A percentile compares a stretch with the other conserved stretches of the same genome.
phyloP scores from a whole-genome alignment of 2,797 vertebrate genomes.

The Gadopsis marmoratus region DNA sequence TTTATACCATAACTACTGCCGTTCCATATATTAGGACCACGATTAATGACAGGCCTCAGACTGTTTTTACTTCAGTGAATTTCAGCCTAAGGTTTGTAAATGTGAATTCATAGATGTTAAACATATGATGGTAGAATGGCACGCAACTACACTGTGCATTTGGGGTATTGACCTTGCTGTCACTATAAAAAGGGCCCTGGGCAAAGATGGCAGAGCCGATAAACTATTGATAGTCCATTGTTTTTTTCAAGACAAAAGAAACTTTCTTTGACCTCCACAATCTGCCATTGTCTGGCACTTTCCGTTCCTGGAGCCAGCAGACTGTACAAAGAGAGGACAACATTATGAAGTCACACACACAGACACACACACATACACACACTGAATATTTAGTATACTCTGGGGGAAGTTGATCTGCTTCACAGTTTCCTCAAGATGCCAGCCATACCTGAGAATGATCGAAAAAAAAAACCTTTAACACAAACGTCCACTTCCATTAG shows the following conservation, averaged over 20 bases:
- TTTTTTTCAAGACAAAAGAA: constrained; percentile 64
- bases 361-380: constrained; percentile 32
- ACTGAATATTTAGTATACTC: constrained; percentile 30
- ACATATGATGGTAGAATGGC: not conserved
- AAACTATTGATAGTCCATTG: constrained; percentile 66
- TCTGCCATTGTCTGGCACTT: constrained; percentile 68
- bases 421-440: constrained; percentile 43
- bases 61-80: not conserved
- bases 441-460: constrained; percentile 25
- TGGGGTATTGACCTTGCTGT: constrained; percentile 32
- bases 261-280: constrained; percentile 69
- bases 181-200: constrained; percentile 21
- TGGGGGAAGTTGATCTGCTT: constrained; percentile 17
- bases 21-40: not conserved
- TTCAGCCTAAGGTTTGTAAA: not conserved
- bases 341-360: constrained; percentile 26
- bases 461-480: constrained; percentile 37
- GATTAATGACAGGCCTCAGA: not conserved
- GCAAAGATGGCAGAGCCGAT: constrained; percentile 39
- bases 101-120: not conserved
- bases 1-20: constrained; percentile 24
- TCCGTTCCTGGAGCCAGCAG: constrained; percentile 50
- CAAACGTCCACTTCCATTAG: constrained; percentile 29
- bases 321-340: constrained; percentile 50
- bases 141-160: not conserved